Conservation (phyloP, 2,888 invertebrate genomes). For the Belgica antarctica region DNA sequence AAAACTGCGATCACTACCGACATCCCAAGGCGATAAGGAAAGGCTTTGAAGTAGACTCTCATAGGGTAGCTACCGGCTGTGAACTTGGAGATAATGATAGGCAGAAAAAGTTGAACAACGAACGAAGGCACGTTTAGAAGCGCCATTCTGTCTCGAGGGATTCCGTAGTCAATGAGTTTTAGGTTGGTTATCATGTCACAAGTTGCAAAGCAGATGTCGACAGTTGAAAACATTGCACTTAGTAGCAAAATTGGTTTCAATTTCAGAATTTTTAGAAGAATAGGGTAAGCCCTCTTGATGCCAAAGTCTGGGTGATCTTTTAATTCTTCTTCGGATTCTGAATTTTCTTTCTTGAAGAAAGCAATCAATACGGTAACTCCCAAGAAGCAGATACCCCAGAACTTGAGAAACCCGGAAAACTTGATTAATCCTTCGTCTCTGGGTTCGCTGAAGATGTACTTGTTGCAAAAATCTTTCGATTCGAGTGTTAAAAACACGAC, state of each 20-base stretch:
- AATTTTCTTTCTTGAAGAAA: conserved; percentile 77
- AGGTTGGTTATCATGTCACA: conserved; percentile 92
- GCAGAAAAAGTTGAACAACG: neutral
- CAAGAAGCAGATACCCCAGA: conserved; percentile 93
- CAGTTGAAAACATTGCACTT: conserved; percentile 78
- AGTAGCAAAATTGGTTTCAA: conserved; percentile 78
- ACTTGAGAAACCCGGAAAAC: conserved; percentile 79
- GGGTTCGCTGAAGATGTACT: conserved; percentile 75
- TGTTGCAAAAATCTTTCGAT: conserved; percentile 93
- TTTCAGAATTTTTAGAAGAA: conserved; percentile 77
- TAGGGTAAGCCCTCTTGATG: conserved; percentile 73
- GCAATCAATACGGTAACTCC: conserved; percentile 85
- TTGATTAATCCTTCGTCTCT: conserved; percentile 70
- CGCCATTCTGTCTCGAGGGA: conserved; percentile 92
- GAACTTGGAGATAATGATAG: conserved; percentile 56
- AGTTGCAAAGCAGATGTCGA: conserved; percentile 91
- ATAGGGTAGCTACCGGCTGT: conserved; percentile 9
- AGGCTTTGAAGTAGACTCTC: conserved; percentile 45
- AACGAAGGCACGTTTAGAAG: neutral
- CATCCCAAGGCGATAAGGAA: conserved; percentile 74
- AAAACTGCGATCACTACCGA: conserved; percentile 78
- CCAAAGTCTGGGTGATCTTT: conserved; percentile 51
- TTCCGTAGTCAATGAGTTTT: conserved; percentile 93
- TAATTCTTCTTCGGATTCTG: conserved; percentile 55
- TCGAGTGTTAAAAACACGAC: conserved; percentile 95